phyloP scores from a whole-genome alignment of 1,140 invertebrate species.

The Cydia fagiglandana region DNA sequence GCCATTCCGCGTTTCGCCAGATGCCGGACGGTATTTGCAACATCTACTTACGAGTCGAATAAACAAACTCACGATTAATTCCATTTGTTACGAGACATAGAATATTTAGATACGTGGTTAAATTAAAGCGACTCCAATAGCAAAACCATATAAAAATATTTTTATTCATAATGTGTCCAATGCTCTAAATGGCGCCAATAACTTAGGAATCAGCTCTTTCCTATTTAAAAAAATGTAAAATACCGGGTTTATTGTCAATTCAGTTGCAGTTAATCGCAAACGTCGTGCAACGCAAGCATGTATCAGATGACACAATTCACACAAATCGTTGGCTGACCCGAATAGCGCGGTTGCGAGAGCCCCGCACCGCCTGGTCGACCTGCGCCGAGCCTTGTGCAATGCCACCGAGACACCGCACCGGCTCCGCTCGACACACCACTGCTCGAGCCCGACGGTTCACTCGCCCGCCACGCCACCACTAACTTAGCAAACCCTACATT shows the following conservation, averaged over 20 bases:
- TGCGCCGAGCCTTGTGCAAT: conserved; percentile 72
- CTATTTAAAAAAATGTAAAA: background rate
- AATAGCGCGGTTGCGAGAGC: conserved; percentile 74
- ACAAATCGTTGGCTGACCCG: conserved; percentile 74
- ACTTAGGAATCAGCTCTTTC: background rate
- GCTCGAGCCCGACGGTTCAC: background rate
- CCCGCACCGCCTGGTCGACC: conserved; percentile 64
- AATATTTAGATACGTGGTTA: background rate
- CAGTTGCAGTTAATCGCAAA: conserved; percentile 33
- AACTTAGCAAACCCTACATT: background rate
- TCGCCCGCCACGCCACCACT: background rate
- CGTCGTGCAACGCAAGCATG: conserved; percentile 52
- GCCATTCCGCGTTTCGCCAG: conserved; percentile 74
- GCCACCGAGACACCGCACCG: conserved; percentile 42
- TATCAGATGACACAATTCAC: conserved; percentile 76
- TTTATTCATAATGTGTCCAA: background rate
- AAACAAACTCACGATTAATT: conserved; percentile 37
- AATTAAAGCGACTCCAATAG: background rate
- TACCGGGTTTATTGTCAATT: conserved; percentile 11
- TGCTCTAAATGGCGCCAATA: background rate
- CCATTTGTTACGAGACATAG: background rate
- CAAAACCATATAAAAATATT: conserved; percentile 20
- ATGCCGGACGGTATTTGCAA: conserved; percentile 74
- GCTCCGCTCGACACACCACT: conserved; percentile 22
- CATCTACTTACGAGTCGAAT: conserved; percentile 57